Conservation (phyloP, 2,888 invertebrate genomes). For the Pristionchus exspectatus region DNA sequence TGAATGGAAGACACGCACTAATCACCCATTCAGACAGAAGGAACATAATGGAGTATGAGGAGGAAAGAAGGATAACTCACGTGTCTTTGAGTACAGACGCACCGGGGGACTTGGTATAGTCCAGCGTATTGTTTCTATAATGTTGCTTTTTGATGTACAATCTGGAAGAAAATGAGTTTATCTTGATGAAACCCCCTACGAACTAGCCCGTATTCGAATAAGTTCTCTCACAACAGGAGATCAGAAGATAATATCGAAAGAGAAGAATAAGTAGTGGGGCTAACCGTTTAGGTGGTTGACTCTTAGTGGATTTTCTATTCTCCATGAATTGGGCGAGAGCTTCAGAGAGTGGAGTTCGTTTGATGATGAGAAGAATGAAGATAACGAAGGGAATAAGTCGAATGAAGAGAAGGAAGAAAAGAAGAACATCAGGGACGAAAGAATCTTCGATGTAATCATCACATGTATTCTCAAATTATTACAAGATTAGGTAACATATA, state of each 20-base stretch:
- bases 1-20: slow-evolving; percentile 57
- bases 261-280: too few species aligned
- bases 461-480: slow-evolving; percentile 74
- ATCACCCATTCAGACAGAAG: not conserved
- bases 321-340: slow-evolving; percentile 67
- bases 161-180: slow-evolving; percentile 57
- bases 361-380: slow-evolving; percentile 65
- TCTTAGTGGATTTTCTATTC: slow-evolving; percentile 50
- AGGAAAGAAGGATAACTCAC: slow-evolving; percentile 18
- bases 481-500: too few species aligned
- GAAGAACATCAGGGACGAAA: slow-evolving; percentile 69
- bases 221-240: not conserved
- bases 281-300: slow-evolving; percentile 12
- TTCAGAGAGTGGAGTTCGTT: slow-evolving; percentile 69
- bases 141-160: slow-evolving; percentile 68
- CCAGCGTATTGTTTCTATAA: slow-evolving; percentile 60
- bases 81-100: slow-evolving; percentile 46
- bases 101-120: slow-evolving; percentile 17
- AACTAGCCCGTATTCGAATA: not conserved
- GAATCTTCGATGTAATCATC: slow-evolving; percentile 73
- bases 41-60: not conserved
- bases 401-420: slow-evolving; percentile 67
- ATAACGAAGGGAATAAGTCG: slow-evolving; percentile 69
- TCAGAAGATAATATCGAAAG: too few species aligned
- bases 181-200: not conserved